Evolutionary conservation across 2,888 invertebrate species (phyloP).

Genomic region (Rhingia campestris): DNA sequence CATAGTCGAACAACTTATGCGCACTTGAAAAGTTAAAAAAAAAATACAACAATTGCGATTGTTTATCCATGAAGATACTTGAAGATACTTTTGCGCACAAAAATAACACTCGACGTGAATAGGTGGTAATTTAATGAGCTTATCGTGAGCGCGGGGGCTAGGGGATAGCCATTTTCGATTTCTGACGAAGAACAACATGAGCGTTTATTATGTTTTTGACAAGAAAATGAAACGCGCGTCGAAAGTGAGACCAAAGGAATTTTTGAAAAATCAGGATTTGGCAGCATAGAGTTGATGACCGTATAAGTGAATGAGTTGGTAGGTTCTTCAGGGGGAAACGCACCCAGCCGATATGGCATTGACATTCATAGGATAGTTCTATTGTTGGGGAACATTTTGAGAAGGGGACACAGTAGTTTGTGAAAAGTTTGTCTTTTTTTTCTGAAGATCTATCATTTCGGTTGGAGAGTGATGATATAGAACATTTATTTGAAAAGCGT

Average conservation of each 20-base stretch:
- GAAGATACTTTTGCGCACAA: background rate
- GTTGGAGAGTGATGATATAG: no score
- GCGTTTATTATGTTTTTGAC: background rate
- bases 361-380: background rate
- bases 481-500: no score
- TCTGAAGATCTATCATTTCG: no score
- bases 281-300: background rate
- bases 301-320: background rate
- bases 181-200: constrained; percentile 7
- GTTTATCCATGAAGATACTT: background rate
- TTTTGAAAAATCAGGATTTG: constrained; percentile 15
- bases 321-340: constrained; percentile 1
- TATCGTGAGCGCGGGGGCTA: background rate
- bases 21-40: background rate
- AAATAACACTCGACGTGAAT: constrained; percentile 4
- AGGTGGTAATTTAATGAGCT: constrained; percentile 19
- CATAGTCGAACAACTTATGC: background rate
- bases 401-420: no score
- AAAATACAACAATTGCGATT: background rate
- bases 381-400: no score
- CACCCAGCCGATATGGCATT: constrained; percentile 14
- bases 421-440: no score
- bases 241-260: constrained; percentile 22
- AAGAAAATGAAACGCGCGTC: background rate
- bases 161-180: background rate